phyloP scores from a whole-genome alignment of 2,113 vertebrate genomes.

The Thamnaconus septentrionalis region DNA sequence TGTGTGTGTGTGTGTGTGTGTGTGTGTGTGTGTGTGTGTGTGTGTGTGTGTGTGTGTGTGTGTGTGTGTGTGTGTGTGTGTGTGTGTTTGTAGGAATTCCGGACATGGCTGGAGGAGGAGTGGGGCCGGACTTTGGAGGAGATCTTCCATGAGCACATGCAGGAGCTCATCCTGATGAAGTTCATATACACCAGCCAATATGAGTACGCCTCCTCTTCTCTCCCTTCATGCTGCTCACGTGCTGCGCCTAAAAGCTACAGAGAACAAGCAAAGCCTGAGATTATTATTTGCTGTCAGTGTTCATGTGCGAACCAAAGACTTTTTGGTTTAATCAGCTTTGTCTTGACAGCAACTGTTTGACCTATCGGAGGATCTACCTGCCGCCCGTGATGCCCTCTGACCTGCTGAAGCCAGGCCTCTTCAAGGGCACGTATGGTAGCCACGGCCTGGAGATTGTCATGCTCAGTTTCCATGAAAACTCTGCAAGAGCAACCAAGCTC shows the following conservation, averaged over 20 bases:
- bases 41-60: no score
- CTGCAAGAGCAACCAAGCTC: conserved; percentile 92
- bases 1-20: conserved; percentile 21
- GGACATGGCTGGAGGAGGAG: conserved; percentile 96
- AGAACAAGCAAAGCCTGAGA: no score
- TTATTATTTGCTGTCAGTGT: background rate
- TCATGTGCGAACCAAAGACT: background rate
- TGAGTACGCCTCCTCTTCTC: conserved; percentile 80
- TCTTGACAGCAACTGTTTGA: conserved; percentile 93
- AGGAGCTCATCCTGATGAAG: conserved; percentile 98
- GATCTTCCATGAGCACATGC: conserved; percentile 99
- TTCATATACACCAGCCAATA: conserved; percentile 99
- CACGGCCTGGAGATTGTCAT: conserved; percentile 97
- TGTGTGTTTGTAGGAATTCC: conserved; percentile 85
- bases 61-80: no score
- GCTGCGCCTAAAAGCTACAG: no score
- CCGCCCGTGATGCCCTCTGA: conserved; percentile 84
- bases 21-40: conserved; percentile 11
- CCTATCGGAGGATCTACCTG: conserved; percentile 95
- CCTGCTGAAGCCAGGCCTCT: conserved; percentile 90
- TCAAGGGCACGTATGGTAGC: conserved; percentile 97
- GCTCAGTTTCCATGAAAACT: conserved; percentile 89
- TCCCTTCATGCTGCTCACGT: background rate
- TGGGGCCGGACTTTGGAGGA: conserved; percentile 97
- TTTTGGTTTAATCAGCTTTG: conserved; percentile 1